These are phyloP conservation scores for Nemotelus nigrinus DNA, from an alignment of 2,888 invertebrate species.

Conservation along the genomic window DNA sequence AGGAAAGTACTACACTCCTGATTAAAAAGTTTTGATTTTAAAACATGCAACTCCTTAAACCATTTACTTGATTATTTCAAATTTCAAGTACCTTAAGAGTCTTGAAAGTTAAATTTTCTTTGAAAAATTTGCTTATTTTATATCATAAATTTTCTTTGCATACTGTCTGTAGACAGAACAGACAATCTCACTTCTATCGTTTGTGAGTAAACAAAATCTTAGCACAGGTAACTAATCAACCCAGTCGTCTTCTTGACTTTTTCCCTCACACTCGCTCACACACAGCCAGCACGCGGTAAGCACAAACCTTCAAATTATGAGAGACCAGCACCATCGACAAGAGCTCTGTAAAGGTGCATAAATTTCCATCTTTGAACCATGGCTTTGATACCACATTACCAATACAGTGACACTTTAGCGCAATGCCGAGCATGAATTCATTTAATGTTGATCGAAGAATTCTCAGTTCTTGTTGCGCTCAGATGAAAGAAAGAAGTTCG, in stretches of 20 bases:
- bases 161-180: too few species aligned
- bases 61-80: too few species aligned
- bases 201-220: constrained; percentile 2
- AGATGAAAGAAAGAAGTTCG: constrained; percentile 51
- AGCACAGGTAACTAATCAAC: background rate
- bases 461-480: constrained; percentile 52
- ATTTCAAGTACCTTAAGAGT: too few species aligned
- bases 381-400: constrained; percentile 21
- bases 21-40: too few species aligned
- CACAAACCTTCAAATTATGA: background rate
- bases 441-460: constrained; percentile 50
- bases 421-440: constrained; percentile 34
- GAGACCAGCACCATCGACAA: background rate
- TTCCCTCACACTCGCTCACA: background rate
- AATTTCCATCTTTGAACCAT: background rate
- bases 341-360: constrained; percentile 1
- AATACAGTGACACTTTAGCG: constrained; percentile 21
- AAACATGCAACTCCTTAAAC: too few species aligned
- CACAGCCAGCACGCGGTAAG: background rate
- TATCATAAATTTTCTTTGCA: too few species aligned
- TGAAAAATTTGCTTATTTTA: too few species aligned
- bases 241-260: background rate
- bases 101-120: too few species aligned
- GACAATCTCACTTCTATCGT: background rate
- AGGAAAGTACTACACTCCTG: too few species aligned